A percentile compares a stretch with the other conserved stretches of the same genome.
Conservation (phyloP, 1,140 invertebrate species). For the Eubasilissa regina region DNA sequence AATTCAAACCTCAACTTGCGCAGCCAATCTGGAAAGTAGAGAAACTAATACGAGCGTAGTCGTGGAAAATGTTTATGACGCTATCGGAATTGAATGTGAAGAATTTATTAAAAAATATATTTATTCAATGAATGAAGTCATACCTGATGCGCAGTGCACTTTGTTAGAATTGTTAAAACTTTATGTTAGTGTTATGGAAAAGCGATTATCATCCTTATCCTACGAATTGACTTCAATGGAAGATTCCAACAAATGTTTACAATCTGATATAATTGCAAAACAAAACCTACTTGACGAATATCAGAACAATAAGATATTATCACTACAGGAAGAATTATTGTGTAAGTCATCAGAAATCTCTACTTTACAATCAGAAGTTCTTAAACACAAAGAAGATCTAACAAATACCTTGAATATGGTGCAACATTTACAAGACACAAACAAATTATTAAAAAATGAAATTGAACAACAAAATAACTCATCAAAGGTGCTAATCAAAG, state of each 20-base stretch:
- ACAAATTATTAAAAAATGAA: neutral
- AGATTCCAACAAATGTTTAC: constrained; percentile 2
- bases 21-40: too few relatives aligned
- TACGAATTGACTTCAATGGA: neutral
- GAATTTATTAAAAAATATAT: constrained; percentile 4
- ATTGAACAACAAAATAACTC: neutral
- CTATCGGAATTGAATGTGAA: neutral
- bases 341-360: neutral
- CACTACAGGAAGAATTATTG: neutral
- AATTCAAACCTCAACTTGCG: too few relatives aligned
- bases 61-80: too few relatives aligned
- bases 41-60: too few relatives aligned
- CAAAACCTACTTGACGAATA: constrained; percentile 1
- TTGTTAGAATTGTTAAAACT: neutral
- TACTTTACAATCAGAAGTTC: neutral
- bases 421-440: neutral
- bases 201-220: neutral
- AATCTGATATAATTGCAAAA: constrained; percentile 9
- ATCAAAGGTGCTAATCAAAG: too few relatives aligned
- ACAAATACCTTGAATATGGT: neutral
- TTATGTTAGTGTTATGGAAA: neutral
- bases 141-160: neutral
- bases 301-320: neutral
- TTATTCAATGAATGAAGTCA: neutral
- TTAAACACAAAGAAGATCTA: neutral